Evolutionary conservation across 2,113 vertebrate species (phyloP).

Genomic region (Tragelaphus strepsiceros): DNA sequence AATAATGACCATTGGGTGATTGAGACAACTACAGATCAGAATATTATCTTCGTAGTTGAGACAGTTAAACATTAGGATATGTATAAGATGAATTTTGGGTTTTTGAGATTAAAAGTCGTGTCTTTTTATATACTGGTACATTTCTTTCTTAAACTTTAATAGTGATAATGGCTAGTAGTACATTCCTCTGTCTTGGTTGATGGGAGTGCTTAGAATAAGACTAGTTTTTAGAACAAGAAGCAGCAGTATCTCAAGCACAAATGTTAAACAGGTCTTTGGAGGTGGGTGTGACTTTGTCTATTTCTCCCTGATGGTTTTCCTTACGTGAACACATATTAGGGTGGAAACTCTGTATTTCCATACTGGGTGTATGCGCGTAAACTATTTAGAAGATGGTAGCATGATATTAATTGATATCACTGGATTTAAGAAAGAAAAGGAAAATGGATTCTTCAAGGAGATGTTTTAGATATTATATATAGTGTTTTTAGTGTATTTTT

Average conservation of each 20-base stretch:
- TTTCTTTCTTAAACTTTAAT: constrained; percentile 24
- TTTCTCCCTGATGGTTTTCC: background rate
- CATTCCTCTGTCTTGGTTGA: background rate
- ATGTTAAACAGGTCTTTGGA: background rate
- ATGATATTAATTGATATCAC: background rate
- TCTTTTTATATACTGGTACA: background rate
- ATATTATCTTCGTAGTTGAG: background rate
- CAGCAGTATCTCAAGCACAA: background rate
- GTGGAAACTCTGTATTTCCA: background rate
- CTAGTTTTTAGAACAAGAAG: constrained; percentile 3
- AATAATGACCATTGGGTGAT: background rate
- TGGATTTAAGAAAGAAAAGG: background rate
- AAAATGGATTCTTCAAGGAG: background rate
- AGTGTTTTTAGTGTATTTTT: background rate
- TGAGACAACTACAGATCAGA: background rate
- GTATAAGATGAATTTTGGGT: background rate
- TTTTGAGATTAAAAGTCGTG: background rate
- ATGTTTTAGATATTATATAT: background rate
- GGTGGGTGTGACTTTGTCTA: background rate
- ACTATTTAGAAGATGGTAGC: background rate
- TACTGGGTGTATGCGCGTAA: background rate
- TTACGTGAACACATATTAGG: background rate
- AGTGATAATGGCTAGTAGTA: background rate
- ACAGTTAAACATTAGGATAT: background rate
- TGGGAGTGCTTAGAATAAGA: background rate